Base-by-base conservation (phyloP, 92 coral and sea anemone genomes). In the Phymanthus crucifer region DNA sequence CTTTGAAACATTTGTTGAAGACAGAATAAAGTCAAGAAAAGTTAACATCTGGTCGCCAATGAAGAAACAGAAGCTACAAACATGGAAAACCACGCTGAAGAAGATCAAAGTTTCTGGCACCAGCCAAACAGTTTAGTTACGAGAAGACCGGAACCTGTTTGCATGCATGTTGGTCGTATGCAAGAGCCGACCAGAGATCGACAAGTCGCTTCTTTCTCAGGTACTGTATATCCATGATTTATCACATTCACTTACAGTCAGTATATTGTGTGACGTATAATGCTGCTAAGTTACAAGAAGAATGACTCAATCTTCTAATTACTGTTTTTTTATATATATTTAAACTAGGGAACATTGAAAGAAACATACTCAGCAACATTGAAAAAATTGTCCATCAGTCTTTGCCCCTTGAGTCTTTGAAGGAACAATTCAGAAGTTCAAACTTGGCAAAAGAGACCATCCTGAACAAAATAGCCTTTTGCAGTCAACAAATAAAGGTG, bases 81-180 rank as follows among this genome's bases (percentile, higher is more conserved):
- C 89, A 29, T 81, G 82, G 89, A 80, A 48, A 76, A 66, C 75
- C 27, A 35, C 29, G 3, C 35, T 18, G 6, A 74, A 86, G 72
- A 74, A 64, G 66, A 21, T 81, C 64, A 80, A 76, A 24, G 71
- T 80, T 6, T 8, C 77, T 23, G 43, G 54, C 32, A 78, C 70
- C 10, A 71, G 73, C 32, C 74, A 85, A 52, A 40, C 74, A 12
- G 75, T 85, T 38, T 87, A 89, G 69, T 48, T 85, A 40, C 45
- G 78, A 38, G 87, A 81, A 64, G 86, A 89, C 68, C 47, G 83
- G 64, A 69, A 64, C 64, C 83, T 83, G 14, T 87, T 87, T 71
- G 87, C 90, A 13, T 77, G 73, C 2, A 70, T 76, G 84, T 26
- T 43, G 73, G 72, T 72, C 7, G 40, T 37, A 37, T 37, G 40